These are phyloP conservation scores for Burhinus bistriatus DNA, from an alignment of 2,113 vertebrate species.

Conservation along the genomic window DNA sequence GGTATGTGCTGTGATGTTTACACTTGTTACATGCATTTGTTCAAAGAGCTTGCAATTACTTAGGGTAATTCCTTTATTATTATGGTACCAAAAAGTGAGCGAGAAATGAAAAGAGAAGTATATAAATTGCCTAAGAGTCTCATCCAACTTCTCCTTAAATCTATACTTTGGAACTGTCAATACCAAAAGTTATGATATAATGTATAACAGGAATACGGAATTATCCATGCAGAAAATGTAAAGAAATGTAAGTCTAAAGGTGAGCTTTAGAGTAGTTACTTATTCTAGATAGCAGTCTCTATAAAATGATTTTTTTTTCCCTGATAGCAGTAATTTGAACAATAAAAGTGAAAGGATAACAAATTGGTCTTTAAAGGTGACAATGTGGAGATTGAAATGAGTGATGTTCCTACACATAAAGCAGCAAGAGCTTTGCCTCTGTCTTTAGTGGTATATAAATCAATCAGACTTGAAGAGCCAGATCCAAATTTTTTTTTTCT, in stretches of 20 bases:
- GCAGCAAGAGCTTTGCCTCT: not conserved
- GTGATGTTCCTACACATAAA: not conserved
- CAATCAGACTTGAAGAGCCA: not conserved
- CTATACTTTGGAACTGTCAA: not conserved
- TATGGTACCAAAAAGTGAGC: not conserved
- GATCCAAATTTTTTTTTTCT: not conserved
- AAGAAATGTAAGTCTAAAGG: not conserved
- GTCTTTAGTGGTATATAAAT: not conserved
- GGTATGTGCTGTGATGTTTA: not conserved
- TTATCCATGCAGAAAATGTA: not conserved
- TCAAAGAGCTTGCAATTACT: not conserved
- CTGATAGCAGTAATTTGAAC: not conserved
- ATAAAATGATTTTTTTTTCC: not conserved
- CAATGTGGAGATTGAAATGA: not conserved
- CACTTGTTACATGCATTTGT: not conserved
- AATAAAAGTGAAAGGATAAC: slow-evolving; percentile 1
- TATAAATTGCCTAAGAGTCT: not conserved
- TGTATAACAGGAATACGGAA: not conserved
- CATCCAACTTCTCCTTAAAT: not conserved
- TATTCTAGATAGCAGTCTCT: not conserved
- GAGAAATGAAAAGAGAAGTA: not conserved
- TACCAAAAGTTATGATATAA: not conserved
- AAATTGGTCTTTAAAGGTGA: slow-evolving; percentile 1
- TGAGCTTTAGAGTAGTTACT: not conserved
- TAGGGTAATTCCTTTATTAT: not conserved